Conservation (phyloP, 2,888 invertebrate species). For the Nephrotoma guestfalica region DNA sequence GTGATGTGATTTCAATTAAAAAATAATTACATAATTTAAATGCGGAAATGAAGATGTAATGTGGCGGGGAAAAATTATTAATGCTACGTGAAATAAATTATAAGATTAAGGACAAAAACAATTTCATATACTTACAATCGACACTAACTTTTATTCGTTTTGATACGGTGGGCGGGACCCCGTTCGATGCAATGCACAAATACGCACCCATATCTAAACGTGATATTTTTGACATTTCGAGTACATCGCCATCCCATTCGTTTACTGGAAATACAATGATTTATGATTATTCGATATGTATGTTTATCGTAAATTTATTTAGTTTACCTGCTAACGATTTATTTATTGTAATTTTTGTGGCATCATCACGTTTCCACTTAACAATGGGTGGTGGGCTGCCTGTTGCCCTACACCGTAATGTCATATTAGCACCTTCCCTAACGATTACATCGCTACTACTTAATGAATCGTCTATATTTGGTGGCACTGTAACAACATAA, state of each 20-base stretch:
- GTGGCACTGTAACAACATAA: conserved; percentile 45
- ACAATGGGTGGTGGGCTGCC: conserved; percentile 80
- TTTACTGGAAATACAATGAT: conserved; percentile 39
- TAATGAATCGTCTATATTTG: conserved; percentile 79
- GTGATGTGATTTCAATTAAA: neutral
- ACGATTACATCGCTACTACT: conserved; percentile 87
- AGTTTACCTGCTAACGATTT: conserved; percentile 59
- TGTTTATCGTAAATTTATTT: neutral
- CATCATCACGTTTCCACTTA: conserved; percentile 85
- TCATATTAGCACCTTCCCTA: conserved; percentile 78
- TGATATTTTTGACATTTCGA: conserved; percentile 73
- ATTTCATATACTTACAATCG: conserved; percentile 60
- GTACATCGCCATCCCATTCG: conserved; percentile 72
- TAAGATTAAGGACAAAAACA: neutral
- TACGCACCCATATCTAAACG: conserved; percentile 84
- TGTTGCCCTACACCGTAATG: conserved; percentile 74
- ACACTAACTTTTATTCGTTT: conserved; percentile 88
- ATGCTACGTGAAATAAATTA: neutral
- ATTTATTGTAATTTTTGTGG: conserved; percentile 72
- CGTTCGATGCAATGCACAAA: conserved; percentile 73
- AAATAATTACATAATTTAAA: neutral
- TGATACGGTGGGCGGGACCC: conserved; percentile 78
- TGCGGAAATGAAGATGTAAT: neutral
- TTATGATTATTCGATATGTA: neutral
- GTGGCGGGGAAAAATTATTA: neutral